Conservation (phyloP, 2,888 invertebrate genomes). For the Ichneumoninae sp. region DNA sequence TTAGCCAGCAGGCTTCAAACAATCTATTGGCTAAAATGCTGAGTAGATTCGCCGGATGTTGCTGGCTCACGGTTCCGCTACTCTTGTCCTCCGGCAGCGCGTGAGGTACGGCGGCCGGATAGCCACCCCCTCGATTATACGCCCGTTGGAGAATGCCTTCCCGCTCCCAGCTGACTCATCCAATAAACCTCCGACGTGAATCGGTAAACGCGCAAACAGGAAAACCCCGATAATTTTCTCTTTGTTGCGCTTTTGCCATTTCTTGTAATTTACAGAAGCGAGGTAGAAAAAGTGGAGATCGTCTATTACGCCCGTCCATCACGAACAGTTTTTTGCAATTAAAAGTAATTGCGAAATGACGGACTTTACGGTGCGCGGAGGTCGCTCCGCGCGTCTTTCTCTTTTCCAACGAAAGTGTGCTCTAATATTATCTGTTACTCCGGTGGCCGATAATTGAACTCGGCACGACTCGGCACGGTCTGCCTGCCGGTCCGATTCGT, state of each 20-base stretch:
- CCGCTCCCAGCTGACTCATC: conserved; percentile 22
- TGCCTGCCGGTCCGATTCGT: not conserved
- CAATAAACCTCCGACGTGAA: conserved; percentile 9
- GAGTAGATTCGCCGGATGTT: not conserved
- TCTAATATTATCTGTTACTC: conserved; percentile 17
- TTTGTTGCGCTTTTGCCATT: not conserved
- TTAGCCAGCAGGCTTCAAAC: not conserved
- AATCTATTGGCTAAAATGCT: not conserved
- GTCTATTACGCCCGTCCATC: not conserved
- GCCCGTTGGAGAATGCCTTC: not conserved
- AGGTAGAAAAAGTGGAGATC: not conserved
- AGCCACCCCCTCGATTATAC: not conserved
- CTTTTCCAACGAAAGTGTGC: not conserved
- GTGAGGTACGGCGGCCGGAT: not conserved
- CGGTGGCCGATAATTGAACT: conserved; percentile 38
- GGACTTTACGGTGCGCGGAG: not conserved
- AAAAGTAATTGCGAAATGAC: conserved; percentile 12
- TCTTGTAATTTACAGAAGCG: not conserved
- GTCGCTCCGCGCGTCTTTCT: not conserved
- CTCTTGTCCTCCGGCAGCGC: not conserved
- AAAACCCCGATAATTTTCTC: conserved; percentile 12
- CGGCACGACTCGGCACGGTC: not conserved
- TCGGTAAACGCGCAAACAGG: not conserved
- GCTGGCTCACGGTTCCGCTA: conserved; percentile 12
- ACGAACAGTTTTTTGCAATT: conserved; percentile 15